phyloP scores from a whole-genome alignment of 2,113 vertebrate genomes.

The Megaleporinus macrocephalus region DNA sequence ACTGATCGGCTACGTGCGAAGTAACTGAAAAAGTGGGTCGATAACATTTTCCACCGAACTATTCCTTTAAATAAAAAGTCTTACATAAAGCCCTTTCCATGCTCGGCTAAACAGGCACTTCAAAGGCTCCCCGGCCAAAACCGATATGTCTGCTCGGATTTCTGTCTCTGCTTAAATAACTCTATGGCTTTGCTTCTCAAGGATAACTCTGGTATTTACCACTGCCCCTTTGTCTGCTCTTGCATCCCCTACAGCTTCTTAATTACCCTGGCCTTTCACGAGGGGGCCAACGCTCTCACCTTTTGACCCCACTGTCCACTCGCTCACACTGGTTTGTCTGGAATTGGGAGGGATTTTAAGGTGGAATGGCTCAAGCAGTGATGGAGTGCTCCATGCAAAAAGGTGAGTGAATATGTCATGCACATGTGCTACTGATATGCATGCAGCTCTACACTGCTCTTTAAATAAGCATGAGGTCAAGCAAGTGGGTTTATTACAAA shows the following conservation, averaged over 20 bases:
- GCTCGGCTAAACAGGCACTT: not conserved
- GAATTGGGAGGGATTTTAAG: not conserved
- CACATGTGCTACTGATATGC: not conserved
- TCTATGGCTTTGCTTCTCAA: conserved; percentile 8
- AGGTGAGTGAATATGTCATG: no score
- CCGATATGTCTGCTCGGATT: conserved; percentile 3
- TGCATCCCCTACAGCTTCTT: conserved; percentile 30
- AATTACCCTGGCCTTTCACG: conserved; percentile 52
- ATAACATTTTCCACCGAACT: not conserved
- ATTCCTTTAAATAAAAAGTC: not conserved
- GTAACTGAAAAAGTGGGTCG: not conserved
- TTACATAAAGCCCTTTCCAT: not conserved
- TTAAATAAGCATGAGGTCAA: not conserved
- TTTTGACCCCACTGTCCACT: conserved; percentile 2
- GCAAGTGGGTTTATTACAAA: not conserved
- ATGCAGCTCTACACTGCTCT: not conserved
- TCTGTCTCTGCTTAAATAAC: conserved; percentile 6
- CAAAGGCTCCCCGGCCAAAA: not conserved
- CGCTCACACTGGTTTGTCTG: not conserved
- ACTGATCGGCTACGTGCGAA: not conserved
- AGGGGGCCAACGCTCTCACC: conserved; percentile 33
- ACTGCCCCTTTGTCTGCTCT: conserved; percentile 47
- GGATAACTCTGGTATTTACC: conserved; percentile 46
- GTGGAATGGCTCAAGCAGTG: not conserved
- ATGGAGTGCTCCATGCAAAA: no score